Evolutionary conservation across 2,888 invertebrate species (phyloP).

Genomic region (Meta bourneti): DNA sequence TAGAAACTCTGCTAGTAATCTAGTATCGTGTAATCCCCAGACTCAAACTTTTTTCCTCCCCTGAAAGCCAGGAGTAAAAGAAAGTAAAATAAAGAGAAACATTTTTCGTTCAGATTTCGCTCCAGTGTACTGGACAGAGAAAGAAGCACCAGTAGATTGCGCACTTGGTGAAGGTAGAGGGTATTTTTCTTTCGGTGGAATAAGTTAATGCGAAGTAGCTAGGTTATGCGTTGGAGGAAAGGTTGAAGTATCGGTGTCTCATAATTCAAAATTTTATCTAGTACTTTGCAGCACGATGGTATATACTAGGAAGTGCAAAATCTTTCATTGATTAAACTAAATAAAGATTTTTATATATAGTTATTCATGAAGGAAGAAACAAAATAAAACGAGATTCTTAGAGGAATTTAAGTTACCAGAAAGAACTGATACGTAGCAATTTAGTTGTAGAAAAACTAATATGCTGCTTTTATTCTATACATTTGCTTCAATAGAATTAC

Average conservation of each 20-base stretch:
- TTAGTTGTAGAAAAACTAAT: too few species aligned
- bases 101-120: constrained; percentile 1
- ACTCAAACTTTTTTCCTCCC: constrained; percentile 10
- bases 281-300: neutral
- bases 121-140: neutral
- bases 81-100: neutral
- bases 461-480: too few species aligned
- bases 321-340: too few species aligned
- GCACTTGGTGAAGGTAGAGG: neutral
- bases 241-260: neutral
- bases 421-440: too few species aligned
- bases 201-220: neutral
- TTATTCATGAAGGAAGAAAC: too few species aligned
- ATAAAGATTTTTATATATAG: too few species aligned
- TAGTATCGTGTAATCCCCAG: constrained; percentile 54
- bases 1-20: constrained; percentile 27
- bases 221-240: neutral
- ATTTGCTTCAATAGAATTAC: too few species aligned
- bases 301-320: too few species aligned
- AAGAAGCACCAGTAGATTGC: neutral
- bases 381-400: too few species aligned
- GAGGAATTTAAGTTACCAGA: too few species aligned
- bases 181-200: neutral
- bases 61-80: neutral
- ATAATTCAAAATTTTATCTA: neutral